Base-by-base conservation (phyloP, 2,113 vertebrate genomes). In the Ploceus nigricollis region DNA sequence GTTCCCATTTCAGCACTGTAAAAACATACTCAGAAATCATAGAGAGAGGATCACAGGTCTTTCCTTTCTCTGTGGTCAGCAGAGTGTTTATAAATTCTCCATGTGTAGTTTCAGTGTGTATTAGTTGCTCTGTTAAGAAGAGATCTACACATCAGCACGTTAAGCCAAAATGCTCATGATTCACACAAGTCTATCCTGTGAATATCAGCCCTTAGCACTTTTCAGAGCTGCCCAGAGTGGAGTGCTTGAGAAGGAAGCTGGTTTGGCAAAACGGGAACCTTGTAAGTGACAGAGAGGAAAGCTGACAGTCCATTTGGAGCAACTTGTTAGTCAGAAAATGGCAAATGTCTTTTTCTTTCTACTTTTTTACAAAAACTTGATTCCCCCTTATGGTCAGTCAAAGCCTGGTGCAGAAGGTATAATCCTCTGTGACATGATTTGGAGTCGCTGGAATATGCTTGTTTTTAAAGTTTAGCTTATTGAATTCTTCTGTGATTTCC, bases 401-500 rank as follows among this genome's bases (percentile, higher is more conserved):
- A 35, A 98, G 94, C 79, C 88, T 96, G 48, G 97, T 98, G 78
- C 97, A 97, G 63, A 95, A 92, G 50, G 63, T 80, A 9, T 78
- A 75, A 42, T 95, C 95, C 50, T 90, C 92, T 35, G n/a, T 65
- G 76, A 56, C 17, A 13, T 57, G 80, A 44, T 81, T 83, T 56
- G 84, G 33, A 77, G 81, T 40, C 70, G 31, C 15, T 48, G 88
- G 79, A 81, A 60, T 57, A 30, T 0, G 10, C 31, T 98, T 94
- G 70, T 95, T 96, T 96, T 95, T 98, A 83, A 98, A 99, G 93
- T 99, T 99, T 68, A 98, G 97, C 82, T 97, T 98, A 93, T 98
- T 39, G 91, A 99, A 99, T 94, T 99, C 98, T 64, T 96, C 95
- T 33, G 97, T 98, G 91, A 99, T 99, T 97, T 97, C 98, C 10